Conservation (phyloP, 2,888 invertebrate species). For the Orthosia incerta region DNA sequence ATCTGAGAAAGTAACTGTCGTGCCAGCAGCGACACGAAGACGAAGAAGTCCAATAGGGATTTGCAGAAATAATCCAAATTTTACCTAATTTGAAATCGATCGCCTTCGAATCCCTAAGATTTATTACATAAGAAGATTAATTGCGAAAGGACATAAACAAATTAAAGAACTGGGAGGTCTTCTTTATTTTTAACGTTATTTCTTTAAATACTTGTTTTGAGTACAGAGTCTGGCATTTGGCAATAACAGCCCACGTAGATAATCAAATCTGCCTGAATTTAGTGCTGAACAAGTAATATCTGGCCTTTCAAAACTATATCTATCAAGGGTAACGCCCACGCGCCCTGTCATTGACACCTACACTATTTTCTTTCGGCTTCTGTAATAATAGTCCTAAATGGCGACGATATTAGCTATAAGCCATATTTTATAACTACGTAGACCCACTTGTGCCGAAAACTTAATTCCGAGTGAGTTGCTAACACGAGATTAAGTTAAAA, state of each 20-base stretch:
- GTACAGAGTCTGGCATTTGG: neutral
- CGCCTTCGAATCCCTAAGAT: neutral
- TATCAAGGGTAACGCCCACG: conserved; percentile 2
- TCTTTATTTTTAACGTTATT: neutral
- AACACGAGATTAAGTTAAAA: no score
- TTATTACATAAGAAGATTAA: conserved; percentile 14
- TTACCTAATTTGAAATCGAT: neutral
- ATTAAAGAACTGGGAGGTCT: neutral
- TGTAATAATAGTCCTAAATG: neutral
- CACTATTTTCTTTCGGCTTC: neutral
- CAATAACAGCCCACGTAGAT: conserved; percentile 5
- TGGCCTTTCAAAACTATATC: neutral
- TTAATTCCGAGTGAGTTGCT: no score
- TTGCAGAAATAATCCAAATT: neutral
- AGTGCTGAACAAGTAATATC: neutral
- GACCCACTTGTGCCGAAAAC: no score
- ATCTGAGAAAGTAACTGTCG: no score
- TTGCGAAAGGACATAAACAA: neutral
- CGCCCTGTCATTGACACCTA: neutral
- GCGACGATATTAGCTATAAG: neutral
- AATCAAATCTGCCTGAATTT: neutral
- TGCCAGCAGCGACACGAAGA: no score
- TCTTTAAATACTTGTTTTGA: neutral
- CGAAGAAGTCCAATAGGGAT: neutral
- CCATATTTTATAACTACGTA: neutral